These are phyloP conservation scores for Sylvicapra grimmia DNA, from an alignment of 2,113 vertebrate species.

Conservation along the genomic window DNA sequence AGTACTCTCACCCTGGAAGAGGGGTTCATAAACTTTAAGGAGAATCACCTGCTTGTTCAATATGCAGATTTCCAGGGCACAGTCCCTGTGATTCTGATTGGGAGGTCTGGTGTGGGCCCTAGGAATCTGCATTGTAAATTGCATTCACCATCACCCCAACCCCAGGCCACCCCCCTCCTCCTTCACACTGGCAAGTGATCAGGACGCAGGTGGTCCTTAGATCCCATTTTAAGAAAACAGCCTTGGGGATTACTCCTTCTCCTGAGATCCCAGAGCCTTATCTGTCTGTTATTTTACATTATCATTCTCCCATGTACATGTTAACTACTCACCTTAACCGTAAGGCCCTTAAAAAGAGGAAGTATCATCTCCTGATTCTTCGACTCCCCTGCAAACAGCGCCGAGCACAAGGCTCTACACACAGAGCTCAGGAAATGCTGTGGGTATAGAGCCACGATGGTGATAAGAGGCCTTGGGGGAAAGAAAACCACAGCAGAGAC, in stretches of 20 bases:
- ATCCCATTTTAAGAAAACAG: background rate
- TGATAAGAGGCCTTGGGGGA: conserved; percentile 29
- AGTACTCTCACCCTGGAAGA: background rate
- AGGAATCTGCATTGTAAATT: background rate
- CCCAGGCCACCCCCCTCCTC: too few relatives aligned
- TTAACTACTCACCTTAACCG: conserved; percentile 31
- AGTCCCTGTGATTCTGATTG: background rate
- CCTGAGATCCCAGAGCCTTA: background rate
- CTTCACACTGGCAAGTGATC: background rate
- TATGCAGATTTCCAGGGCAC: background rate
- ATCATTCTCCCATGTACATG: background rate
- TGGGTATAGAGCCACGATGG: background rate
- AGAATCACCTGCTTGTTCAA: background rate
- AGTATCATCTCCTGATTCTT: conserved; percentile 36
- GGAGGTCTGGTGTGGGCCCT: background rate
- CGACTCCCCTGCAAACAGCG: background rate
- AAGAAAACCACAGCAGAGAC: conserved; percentile 53
- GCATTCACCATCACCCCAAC: background rate
- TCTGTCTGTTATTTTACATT: background rate
- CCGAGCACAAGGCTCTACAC: background rate
- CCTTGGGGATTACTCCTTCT: background rate
- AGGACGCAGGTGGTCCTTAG: background rate
- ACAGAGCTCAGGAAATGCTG: conserved; percentile 47
- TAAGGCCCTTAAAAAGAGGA: conserved; percentile 28
- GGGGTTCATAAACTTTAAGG: background rate